Conservation (phyloP, 2,113 vertebrate genomes). For the Psammodynastes pulverulentus region DNA sequence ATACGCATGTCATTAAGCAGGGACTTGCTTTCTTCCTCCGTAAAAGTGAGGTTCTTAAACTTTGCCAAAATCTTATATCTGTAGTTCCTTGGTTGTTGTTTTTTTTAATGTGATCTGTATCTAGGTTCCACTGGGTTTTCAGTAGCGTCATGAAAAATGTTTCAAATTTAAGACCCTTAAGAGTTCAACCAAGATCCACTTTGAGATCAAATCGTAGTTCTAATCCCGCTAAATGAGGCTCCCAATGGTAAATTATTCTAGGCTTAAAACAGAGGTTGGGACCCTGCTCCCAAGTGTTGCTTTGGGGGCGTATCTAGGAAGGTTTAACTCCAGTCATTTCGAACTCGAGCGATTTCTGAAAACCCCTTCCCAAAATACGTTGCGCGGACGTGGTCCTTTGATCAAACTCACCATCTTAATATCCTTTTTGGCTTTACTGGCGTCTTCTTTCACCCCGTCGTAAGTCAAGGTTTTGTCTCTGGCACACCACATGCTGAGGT, state of each 20-base stretch:
- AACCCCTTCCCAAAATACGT: neutral
- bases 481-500: slow-evolving; percentile 95
- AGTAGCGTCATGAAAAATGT: neutral
- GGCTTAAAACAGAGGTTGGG: neutral
- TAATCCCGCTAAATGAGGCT: neutral
- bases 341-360: neutral
- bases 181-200: neutral
- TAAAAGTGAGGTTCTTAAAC: neutral
- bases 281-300: neutral
- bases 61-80: neutral
- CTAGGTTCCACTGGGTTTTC: neutral
- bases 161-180: neutral
- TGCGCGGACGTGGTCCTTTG: neutral
- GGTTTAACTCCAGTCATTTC: neutral
- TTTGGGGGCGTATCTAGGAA: neutral
- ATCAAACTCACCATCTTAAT: slow-evolving; percentile 78
- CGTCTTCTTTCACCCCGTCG: slow-evolving; percentile 87
- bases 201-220: neutral
- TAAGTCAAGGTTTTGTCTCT: slow-evolving; percentile 87
- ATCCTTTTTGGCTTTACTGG: slow-evolving; percentile 87
- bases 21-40: neutral
- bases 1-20: neutral
- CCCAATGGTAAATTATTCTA: neutral
- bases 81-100: too few species aligned
- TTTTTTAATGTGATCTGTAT: neutral